phyloP scores from a whole-genome alignment of 2,797 vertebrate genomes.

The Cyclura pinguis region DNA sequence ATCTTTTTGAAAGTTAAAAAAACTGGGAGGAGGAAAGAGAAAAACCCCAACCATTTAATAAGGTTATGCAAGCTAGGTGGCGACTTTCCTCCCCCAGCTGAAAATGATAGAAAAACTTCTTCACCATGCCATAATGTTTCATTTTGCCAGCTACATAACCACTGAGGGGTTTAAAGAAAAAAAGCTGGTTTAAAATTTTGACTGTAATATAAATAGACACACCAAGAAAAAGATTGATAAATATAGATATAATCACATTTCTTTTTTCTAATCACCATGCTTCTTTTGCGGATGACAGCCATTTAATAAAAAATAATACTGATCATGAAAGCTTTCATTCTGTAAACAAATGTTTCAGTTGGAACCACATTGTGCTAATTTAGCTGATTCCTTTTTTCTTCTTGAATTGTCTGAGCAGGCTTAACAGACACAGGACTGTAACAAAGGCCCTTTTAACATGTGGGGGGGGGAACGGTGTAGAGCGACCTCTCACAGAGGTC shows the following conservation, averaged over 20 bases:
- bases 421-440: background rate
- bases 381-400: background rate
- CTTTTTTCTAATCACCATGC: background rate
- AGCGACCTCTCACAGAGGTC: too few species aligned
- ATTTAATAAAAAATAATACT: constrained; percentile 19
- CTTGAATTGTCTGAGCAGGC: background rate
- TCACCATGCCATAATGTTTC: background rate
- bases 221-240: background rate
- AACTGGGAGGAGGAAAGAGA: background rate
- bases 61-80: background rate
- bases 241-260: background rate
- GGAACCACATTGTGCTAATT: background rate
- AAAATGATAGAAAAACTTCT: background rate
- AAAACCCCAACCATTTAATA: background rate
- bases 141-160: background rate
- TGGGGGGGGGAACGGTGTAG: too few species aligned
- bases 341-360: background rate
- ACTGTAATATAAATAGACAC: background rate
- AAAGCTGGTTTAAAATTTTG: background rate
- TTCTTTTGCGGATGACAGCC: background rate
- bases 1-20: background rate
- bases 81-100: background rate
- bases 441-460: too few species aligned
- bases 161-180: background rate
- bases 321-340: background rate